A percentile compares a stretch with the other conserved stretches of the same genome.
These are phyloP conservation scores for Erebia palarica DNA, from an alignment of 2,888 invertebrate genomes.

Conservation along the genomic window DNA sequence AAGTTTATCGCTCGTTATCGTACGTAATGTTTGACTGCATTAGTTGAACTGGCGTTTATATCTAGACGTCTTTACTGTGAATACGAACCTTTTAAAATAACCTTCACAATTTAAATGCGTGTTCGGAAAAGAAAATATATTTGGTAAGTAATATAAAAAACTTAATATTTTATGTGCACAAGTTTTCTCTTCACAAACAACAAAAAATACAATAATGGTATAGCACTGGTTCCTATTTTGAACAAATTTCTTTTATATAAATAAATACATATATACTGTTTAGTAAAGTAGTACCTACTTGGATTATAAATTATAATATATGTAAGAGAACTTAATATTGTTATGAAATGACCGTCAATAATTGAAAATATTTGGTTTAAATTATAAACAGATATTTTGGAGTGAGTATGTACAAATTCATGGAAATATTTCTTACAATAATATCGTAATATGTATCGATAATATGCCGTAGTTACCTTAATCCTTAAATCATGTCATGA, in stretches of 20 bases:
- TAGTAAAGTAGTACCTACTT: too few relatives aligned
- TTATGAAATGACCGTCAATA: too few relatives aligned
- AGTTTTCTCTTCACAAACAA: background rate
- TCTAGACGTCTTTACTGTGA: constrained; percentile 1
- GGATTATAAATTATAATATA: too few relatives aligned
- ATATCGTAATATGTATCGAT: too few relatives aligned
- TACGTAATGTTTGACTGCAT: constrained; percentile 24
- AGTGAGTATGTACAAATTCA: too few relatives aligned
- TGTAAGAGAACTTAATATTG: too few relatives aligned
- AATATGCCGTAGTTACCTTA: background rate
- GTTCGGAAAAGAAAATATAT: background rate
- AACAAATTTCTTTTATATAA: too few relatives aligned
- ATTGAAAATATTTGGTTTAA: too few relatives aligned
- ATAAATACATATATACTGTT: too few relatives aligned
- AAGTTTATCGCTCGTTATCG: constrained; percentile 44
- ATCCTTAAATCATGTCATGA: constrained; percentile 3
- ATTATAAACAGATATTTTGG: too few relatives aligned
- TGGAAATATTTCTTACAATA: too few relatives aligned
- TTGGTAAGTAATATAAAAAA: background rate
- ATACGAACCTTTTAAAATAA: background rate
- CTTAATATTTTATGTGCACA: background rate
- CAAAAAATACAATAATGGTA: background rate
- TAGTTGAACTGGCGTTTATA: constrained; percentile 17
- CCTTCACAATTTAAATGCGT: background rate
- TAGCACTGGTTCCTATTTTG: background rate